Evolutionary conservation across 2,113 vertebrate genomes (phyloP).

Genomic region (Paralichthys olivaceus): DNA sequence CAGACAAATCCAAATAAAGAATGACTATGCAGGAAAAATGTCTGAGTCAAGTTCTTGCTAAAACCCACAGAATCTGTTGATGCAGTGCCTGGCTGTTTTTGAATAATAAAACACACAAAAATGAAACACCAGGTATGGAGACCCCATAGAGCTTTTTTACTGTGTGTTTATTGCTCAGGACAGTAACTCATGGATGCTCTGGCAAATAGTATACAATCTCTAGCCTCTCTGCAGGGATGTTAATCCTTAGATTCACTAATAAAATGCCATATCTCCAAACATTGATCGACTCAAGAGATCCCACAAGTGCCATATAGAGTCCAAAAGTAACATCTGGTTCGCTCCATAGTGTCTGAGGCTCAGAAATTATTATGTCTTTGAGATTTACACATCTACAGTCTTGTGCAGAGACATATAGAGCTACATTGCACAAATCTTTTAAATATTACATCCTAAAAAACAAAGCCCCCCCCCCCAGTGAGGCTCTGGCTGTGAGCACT

Average conservation of each 20-base stretch:
- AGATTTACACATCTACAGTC: neutral
- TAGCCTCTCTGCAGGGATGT: slow-evolving; percentile 28
- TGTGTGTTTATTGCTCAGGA: slow-evolving; percentile 13
- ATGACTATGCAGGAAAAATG: slow-evolving; percentile 39
- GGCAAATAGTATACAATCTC: neutral
- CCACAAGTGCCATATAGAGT: slow-evolving; percentile 23
- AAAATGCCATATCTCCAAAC: slow-evolving; percentile 15
- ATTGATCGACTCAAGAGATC: slow-evolving; percentile 25
- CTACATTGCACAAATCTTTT: slow-evolving; percentile 11
- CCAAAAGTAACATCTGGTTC: slow-evolving; percentile 49
- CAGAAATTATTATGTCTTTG: neutral
- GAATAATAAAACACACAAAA: slow-evolving; percentile 43
- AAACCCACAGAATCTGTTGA: slow-evolving; percentile 26
- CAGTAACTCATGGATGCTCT: slow-evolving; percentile 27
- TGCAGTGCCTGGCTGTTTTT: slow-evolving; percentile 18
- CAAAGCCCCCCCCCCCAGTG: neutral
- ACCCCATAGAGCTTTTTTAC: slow-evolving; percentile 17
- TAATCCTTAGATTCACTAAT: slow-evolving; percentile 16
- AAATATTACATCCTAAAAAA: neutral
- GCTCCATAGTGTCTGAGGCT: neutral
- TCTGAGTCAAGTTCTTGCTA: slow-evolving; percentile 20
- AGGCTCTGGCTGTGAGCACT: slow-evolving; percentile 15
- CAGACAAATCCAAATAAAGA: slow-evolving; percentile 55
- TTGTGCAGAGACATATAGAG: neutral
- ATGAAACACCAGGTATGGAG: slow-evolving; percentile 5